Base-by-base conservation (phyloP, 2,888 invertebrate species). In the Brachypalpus laphriformis region DNA sequence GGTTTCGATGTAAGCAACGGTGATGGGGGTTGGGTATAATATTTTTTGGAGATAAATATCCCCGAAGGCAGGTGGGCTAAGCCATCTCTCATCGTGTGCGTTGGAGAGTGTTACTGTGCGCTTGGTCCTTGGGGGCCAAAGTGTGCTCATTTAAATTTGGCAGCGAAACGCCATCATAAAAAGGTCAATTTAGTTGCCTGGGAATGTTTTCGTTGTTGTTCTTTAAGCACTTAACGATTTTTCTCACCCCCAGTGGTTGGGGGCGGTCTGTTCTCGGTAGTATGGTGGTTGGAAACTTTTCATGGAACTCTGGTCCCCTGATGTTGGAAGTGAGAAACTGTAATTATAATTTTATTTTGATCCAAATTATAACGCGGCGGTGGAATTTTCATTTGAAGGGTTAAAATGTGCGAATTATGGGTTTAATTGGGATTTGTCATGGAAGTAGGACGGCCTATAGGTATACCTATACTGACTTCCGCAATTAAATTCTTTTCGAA, bases 31-130 rank as follows among this genome's bases (percentile, higher is more conserved):
- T 31, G 63, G 66, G 45, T 66, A 42, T 78, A 83, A 77, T 63
- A 68, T 68, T 83, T 37, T 77, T 70, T 59, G 68, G 37, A 74
- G 68, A 77, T 83, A 83, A 78, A 78, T 82, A 82, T 54, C 72
- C 77, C 68, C 37, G 7, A 74, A 74, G 77, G 82, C 68, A 83
- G 77, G 74, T 83, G 78, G 77, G 68, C 82, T 78, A 77, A 83
- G 82, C 66, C 77, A 72, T 83, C 63, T 74, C 42, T 78, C 77
- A 77, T 78, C 49, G 72, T n/a, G 25, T 37, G 49, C 61, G 28
- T 47, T 49, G 28, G 11, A 42, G 54, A 47, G 51, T 68, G 59
- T 54, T 61, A 59, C 59, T 34, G 49, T 49, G 75, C 49, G 61
- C 57, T 63, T 51, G 45, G 28, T 56, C 70, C 77, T 68, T 37